Evolutionary conservation across 2,888 invertebrate species (phyloP), one percentile per base, ranked within the genome.

Genomic region (Notodonta ziczac): DNA sequence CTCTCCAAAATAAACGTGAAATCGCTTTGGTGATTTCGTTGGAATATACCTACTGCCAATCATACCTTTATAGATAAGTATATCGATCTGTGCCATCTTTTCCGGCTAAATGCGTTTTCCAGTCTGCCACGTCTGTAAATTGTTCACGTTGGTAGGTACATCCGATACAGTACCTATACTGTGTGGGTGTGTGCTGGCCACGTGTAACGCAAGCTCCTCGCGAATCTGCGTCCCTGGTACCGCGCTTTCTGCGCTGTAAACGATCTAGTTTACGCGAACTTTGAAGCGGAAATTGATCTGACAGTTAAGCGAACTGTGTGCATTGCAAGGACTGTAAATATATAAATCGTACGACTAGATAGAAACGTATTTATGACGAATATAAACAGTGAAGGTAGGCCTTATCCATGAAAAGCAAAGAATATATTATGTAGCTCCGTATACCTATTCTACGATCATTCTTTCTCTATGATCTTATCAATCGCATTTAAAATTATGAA

Each of bases 21-120:
- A 16, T 13, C 39, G 39, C 39, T 50, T 55, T 52, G 46, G 9
- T 24, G 24, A 44, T n/a, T 53, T 52, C 13, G 12, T 52, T 56
- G 13, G 32, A 32, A 56, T 48, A 44, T 58, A 58, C n/a, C n/a
- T n/a, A n/a, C 57, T 58, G 54, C 65, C 57, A 64, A 54, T 58
- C 2, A 24, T 24, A 24, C 24, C 24, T 24, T 2, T 62, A 73
- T 39, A 63, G 66, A 61, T 69, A 72, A 77, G 74, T 66, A 68
- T 83, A 88, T 87, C 79, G 85, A 88, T 83, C 81, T 82, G 74
- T 83, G 77, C 78, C 79, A 85, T 86, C 82, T 89, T 88, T 90
- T 85, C 85, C 85, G 80, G 78, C 76, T 82, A 86, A 87, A 86
- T 81, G 84, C 84, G 79, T 88, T 89, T 89, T 85, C 88, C 86